Evolutionary conservation across 2,797 vertebrate species (phyloP), one percentile per base, ranked within the genome.

Genomic region (Protosalanx chinensis): DNA sequence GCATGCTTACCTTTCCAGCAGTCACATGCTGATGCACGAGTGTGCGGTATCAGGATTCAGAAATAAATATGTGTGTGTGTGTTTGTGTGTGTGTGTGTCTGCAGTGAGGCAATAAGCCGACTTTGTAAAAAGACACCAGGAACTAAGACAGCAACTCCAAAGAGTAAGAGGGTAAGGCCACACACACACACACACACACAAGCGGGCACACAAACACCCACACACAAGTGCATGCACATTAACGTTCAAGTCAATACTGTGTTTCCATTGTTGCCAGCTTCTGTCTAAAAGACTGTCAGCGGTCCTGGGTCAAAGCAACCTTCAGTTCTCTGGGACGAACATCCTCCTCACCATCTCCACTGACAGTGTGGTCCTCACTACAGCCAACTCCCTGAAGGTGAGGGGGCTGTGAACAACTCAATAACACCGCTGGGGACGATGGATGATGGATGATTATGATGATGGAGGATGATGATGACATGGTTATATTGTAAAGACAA

Each of bases 31-130:
- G 3, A 58, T 41, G 23, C 57, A 63, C 60, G 16, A 16, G 3
- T 56, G 51, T 56, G 51, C 6, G 4, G 41, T 46, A 46, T 46
- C 41, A 46, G 3, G 41, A 8, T 46, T 46, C 1, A 12, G 41
- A 46, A 41, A 27, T 71, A 30, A n/a, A 56, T 64, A 53, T 66
- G 57, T 59, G n/a, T 46, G 53, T 46, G 35, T n/a, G n/a, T n/a
- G n/a, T n/a, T n/a, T 62, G 15, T 60, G 5, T 70, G 13, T 12
- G 18, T 70, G 4, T 72, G 70, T 1, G 84, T 91, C 64, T 84
- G 37, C 86, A 98, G 96, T 88, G 96, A 97, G 92, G 96, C 96
- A 80, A 98, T 98, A 90, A 95, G 93, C 79, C 92, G 93, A 37
- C 89, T 98, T 74, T 96, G 95, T 88, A 94, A 95, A 85, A 93